phyloP scores from a whole-genome alignment of 1,140 invertebrate species.

The Nebria ingens region DNA sequence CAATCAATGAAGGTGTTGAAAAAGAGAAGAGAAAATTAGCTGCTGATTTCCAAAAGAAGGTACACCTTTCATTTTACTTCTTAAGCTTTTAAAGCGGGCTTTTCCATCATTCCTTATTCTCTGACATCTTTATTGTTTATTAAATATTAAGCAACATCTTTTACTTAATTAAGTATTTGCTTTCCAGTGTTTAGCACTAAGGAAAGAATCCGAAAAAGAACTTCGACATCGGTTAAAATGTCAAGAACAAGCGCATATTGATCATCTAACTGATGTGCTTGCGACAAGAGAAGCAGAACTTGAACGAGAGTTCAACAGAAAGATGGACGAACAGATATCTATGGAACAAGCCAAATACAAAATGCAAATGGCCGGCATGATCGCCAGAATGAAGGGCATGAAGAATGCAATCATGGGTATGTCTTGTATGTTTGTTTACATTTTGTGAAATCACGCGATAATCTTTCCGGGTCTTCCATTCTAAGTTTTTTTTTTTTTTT shows the following conservation, averaged over 20 bases:
- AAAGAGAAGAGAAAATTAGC: conserved; percentile 42
- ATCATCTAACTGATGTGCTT: conserved; percentile 69
- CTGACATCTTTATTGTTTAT: no score
- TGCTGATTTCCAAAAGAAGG: conserved; percentile 44
- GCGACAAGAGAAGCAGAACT: conserved; percentile 59
- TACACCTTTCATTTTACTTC: conserved; percentile 17
- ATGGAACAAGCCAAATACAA: conserved; percentile 60
- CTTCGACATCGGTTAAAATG: conserved; percentile 64
- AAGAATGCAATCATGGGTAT: conserved; percentile 77
- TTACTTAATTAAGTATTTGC: conserved; percentile 13
- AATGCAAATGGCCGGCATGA: conserved; percentile 64
- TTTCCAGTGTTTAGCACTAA: conserved; percentile 47
- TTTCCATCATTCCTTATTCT: conserved; percentile 20
- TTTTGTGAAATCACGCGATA: no score
- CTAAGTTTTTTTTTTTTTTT: conserved; percentile 1
- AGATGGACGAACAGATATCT: conserved; percentile 59
- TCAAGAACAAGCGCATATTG: conserved; percentile 71
- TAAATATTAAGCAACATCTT: no score
- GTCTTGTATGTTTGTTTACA: conserved; percentile 23
- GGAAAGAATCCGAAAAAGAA: conserved; percentile 58
- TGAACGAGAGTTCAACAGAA: conserved; percentile 47
- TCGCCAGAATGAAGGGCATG: conserved; percentile 77
- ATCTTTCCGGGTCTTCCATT: no score
- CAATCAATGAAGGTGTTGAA: conserved; percentile 43
- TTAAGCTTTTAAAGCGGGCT: not conserved